Percentiles rank a stretch among this genome's conserved stretches.
phyloP scores from a whole-genome alignment of 2,888 invertebrate species.

The Clanis bilineata region DNA sequence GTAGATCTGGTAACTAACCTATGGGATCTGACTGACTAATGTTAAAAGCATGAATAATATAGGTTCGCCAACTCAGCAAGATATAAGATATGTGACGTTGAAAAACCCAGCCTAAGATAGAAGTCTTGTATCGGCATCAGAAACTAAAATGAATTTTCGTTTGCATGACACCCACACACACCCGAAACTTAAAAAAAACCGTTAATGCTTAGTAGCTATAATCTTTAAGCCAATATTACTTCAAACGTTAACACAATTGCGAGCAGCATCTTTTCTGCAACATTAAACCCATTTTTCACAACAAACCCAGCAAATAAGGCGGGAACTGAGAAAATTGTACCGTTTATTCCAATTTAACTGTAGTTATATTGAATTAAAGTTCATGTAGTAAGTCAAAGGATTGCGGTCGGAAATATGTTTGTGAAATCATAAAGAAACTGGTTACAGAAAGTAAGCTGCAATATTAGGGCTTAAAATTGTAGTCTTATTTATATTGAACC shows the following conservation, averaged over 20 bases:
- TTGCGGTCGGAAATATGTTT: background rate
- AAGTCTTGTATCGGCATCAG: too few species aligned
- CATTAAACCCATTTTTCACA: slow-evolving; percentile 14
- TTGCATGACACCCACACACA: too few species aligned
- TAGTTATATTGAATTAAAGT: slow-evolving; percentile 13
- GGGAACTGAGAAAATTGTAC: slow-evolving; percentile 8
- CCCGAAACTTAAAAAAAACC: too few species aligned
- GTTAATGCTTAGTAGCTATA: background rate
- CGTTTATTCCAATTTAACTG: slow-evolving; percentile 16
- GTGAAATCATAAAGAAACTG: background rate
- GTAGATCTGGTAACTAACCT: too few species aligned
- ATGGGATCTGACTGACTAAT: too few species aligned
- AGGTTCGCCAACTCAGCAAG: too few species aligned
- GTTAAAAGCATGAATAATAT: too few species aligned
- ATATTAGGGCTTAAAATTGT: too few species aligned
- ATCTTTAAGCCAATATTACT: background rate
- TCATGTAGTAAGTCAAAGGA: background rate
- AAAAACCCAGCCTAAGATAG: too few species aligned
- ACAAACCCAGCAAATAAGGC: slow-evolving; percentile 16
- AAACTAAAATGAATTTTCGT: too few species aligned
- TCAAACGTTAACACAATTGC: background rate
- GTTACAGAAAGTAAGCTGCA: background rate
- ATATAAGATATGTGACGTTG: too few species aligned
- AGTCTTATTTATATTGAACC: too few species aligned
- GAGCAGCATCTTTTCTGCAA: slow-evolving; percentile 6